Conservation (phyloP, 2,113 vertebrate species). For the Oryzias woworae region DNA sequence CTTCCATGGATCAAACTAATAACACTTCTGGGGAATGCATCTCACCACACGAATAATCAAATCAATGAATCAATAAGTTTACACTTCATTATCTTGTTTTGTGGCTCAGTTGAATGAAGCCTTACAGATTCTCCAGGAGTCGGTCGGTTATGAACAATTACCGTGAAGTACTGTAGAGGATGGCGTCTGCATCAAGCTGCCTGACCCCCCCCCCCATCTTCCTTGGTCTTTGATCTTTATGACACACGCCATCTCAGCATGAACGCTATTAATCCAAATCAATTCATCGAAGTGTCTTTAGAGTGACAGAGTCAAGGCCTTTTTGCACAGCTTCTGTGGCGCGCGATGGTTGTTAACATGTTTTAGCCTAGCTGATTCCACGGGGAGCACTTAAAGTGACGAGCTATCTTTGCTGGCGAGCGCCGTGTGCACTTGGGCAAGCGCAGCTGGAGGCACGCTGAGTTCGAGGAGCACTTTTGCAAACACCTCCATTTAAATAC, state of each 20-base stretch:
- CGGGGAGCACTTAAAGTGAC: constrained; percentile 27
- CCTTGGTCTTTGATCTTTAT: constrained; percentile 29
- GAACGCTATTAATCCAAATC: constrained; percentile 23
- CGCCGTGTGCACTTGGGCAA: constrained; percentile 2
- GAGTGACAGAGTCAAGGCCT: constrained; percentile 15
- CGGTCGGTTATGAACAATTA: not conserved
- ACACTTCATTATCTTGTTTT: constrained; percentile 24
- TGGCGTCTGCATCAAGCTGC: constrained; percentile 12
- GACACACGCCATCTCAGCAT: constrained; percentile 10
- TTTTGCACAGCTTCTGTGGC: constrained; percentile 1
- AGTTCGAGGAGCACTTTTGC: not conserved
- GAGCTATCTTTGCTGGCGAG: constrained; percentile 29
- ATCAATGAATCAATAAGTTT: constrained; percentile 40
- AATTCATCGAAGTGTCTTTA: not conserved
- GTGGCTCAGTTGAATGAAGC: constrained; percentile 9
- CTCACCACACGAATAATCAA: constrained; percentile 12
- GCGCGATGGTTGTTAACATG: constrained; percentile 36
- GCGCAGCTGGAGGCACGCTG: constrained; percentile 15
- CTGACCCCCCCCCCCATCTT: constrained; percentile 2
- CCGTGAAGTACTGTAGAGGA: not conserved
- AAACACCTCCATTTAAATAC: constrained; percentile 7
- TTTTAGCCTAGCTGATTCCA: constrained; percentile 30
- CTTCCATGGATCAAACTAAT: constrained; percentile 19
- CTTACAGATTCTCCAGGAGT: not conserved
- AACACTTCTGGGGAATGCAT: constrained; percentile 10